Evolutionary conservation across 2,113 vertebrate species (phyloP).

Genomic region (Nerophis ophidion): DNA sequence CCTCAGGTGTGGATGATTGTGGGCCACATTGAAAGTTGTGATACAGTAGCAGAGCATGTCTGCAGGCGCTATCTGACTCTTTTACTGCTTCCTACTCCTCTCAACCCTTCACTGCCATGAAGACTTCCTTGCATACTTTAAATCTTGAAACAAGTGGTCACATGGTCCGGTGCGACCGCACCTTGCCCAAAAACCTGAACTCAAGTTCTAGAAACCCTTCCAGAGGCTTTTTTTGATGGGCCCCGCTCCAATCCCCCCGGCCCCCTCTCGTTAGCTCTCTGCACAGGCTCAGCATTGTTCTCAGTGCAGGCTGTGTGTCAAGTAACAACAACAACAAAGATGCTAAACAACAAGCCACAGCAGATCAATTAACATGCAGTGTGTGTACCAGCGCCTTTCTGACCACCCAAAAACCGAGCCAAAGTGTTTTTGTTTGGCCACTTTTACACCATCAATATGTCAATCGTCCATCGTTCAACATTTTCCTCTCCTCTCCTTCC

Average conservation of each 20-base stretch:
- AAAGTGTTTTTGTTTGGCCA: conserved; percentile 20
- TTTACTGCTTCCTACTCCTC: conserved; percentile 18
- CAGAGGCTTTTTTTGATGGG: conserved; percentile 47
- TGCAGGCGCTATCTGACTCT: conserved; percentile 18
- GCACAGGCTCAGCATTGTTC: conserved; percentile 73
- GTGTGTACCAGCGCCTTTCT: conserved; percentile 42
- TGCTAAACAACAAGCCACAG: conserved; percentile 51
- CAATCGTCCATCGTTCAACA: conserved; percentile 1
- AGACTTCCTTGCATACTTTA: conserved; percentile 24
- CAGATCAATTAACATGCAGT: conserved; percentile 61
- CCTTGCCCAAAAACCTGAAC: conserved; percentile 28
- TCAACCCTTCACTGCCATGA: conserved; percentile 7
- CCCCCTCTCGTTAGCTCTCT: conserved; percentile 35
- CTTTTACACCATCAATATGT: conserved; percentile 8
- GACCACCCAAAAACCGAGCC: conserved; percentile 27
- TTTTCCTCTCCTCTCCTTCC: conserved; percentile 10
- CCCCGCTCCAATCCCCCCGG: conserved; percentile 40
- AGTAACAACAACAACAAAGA: conserved; percentile 62
- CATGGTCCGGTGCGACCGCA: conserved; percentile 3
- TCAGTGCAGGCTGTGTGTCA: conserved; percentile 47
- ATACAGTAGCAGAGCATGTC: conserved; percentile 8
- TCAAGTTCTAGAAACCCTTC: conserved; percentile 34
- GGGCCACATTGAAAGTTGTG: background rate
- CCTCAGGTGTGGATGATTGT: no score
- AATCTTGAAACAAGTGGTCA: conserved; percentile 24